Evolutionary conservation across 1,140 invertebrate genomes (phyloP), one percentile per base, ranked within the genome.

Genomic region (Linepithema humile): DNA sequence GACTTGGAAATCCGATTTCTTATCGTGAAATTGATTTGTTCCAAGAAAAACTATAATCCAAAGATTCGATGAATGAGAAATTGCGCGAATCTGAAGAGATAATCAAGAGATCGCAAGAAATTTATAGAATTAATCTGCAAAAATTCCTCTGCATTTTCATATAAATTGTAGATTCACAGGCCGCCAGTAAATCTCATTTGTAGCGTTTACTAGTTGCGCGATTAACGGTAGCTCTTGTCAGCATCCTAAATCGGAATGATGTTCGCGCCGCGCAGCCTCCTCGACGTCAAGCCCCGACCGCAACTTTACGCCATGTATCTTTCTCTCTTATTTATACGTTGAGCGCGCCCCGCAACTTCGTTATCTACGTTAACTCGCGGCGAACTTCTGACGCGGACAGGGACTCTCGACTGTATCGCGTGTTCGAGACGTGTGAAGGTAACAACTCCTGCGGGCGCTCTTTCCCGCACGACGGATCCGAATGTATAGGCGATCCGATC

Each of bases 341-440:
- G 32, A 23, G 2, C 26, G 10, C n/a, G 12, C 15, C 26, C 15
- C 45, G 32, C 23, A 38, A 15, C 32, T 70, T 59, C 40, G 38
- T 55, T 35, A 73, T 48, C 12, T 32, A 26, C 12, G 43, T 32
- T 45, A 80, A 87, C 77, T 67, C 80, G 43, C 35, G 40, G 60
- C n/a, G 7, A 86, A 75, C 55, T 87, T 87, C 57, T 64, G 55
- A 83, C 62, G 55, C 26, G 38, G 55, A 74, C 74, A 74, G 50
- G 40, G 26, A 48, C 60, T 10, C 23, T 43, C 65, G 17, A 38
- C 26, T 20, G 43, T n/a, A 50, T 50, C 45, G 60, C 23, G 6
- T n/a, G 43, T 69, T 65, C 73, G 57, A 60, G 32, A 32, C 32
- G 15, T 4, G 23, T 17, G 32, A 48, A 26, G 35, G 43, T 10